phyloP scores from a whole-genome alignment of 1,140 invertebrate species.

The Drosophila saltans region DNA sequence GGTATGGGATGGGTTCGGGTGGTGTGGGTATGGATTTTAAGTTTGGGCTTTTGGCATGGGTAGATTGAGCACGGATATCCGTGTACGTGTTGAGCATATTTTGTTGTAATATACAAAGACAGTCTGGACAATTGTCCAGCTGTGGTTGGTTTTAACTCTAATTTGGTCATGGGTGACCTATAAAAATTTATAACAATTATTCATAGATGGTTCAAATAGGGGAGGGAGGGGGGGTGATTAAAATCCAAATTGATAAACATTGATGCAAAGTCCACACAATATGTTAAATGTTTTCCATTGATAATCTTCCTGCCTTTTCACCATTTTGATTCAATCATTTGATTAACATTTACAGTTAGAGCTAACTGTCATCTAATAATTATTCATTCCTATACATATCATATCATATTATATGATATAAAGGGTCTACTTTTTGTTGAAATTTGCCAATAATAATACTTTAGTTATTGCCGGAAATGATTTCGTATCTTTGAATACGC shows the following conservation, averaged over 20 bases:
- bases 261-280: background rate
- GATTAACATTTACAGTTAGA: background rate
- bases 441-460: too few species aligned
- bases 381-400: too few species aligned
- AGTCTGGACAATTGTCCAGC: constrained; percentile 23
- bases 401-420: too few species aligned
- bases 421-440: too few species aligned
- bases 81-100: constrained; percentile 69
- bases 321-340: background rate
- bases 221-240: background rate
- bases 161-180: constrained; percentile 59
- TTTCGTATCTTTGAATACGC: too few species aligned
- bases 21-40: constrained; percentile 42
- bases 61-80: constrained; percentile 76
- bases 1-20: constrained; percentile 1
- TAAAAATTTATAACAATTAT: constrained; percentile 45
- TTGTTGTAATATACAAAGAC: constrained; percentile 15
- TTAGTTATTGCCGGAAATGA: too few species aligned
- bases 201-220: constrained; percentile 2
- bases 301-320: background rate
- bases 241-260: background rate
- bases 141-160: constrained; percentile 21
- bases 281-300: background rate
- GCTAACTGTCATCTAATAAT: background rate
- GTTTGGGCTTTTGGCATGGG: constrained; percentile 43